Percentiles rank a stretch among this genome's conserved stretches.
These are phyloP conservation scores for Ganaspis brasiliensis DNA, from an alignment of 2,888 invertebrate genomes.

Conservation along the genomic window DNA sequence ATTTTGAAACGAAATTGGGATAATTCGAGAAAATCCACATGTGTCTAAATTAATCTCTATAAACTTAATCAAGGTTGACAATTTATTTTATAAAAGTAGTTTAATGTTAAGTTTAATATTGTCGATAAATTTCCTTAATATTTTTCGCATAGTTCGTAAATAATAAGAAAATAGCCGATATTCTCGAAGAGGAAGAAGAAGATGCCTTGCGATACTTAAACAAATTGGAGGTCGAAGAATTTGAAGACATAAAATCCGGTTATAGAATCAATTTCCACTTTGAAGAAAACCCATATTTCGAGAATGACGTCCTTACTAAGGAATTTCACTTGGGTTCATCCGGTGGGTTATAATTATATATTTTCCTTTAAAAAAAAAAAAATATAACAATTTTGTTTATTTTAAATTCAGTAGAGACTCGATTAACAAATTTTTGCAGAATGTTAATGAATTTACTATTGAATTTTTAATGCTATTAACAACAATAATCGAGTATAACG, in stretches of 20 bases:
- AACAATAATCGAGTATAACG: background rate
- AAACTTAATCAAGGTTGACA: no score
- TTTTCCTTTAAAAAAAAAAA: no score
- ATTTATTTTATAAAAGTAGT: no score
- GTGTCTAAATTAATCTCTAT: no score
- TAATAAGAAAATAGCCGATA: slow-evolving; percentile 91
- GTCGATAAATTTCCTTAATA: slow-evolving; percentile 78
- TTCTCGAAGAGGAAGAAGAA: slow-evolving; percentile 92
- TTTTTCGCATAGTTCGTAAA: slow-evolving; percentile 86
- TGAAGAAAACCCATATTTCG: slow-evolving; percentile 91
- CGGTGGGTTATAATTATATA: slow-evolving; percentile 75
- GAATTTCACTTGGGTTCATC: slow-evolving; percentile 88
- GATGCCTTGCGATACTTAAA: slow-evolving; percentile 88
- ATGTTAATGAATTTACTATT: no score
- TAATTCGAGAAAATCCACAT: no score
- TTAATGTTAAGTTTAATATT: no score
- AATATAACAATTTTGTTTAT: no score
- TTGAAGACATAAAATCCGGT: slow-evolving; percentile 93
- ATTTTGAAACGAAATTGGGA: no score
- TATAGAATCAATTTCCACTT: slow-evolving; percentile 90
- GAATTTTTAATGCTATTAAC: background rate
- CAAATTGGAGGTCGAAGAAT: slow-evolving; percentile 91
- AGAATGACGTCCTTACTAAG: slow-evolving; percentile 89
- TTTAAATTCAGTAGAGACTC: no score
- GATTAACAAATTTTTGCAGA: no score